Evolutionary conservation across 2,113 vertebrate genomes (phyloP).

Genomic region (Emydura subglobosa): DNA sequence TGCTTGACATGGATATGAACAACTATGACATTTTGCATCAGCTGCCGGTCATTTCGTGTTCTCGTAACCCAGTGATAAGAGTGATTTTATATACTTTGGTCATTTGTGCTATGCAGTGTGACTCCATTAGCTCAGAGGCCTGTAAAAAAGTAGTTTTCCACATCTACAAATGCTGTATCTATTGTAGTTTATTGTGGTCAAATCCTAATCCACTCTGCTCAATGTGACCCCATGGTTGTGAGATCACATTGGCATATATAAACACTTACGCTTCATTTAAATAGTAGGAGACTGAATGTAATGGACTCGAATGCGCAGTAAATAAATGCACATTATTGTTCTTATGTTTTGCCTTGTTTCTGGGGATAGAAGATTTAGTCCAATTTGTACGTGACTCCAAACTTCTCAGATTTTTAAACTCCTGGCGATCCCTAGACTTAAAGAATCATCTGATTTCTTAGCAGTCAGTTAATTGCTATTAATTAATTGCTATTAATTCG

Average conservation of each 20-base stretch:
- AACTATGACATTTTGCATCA: not conserved
- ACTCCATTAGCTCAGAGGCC: conserved; percentile 30
- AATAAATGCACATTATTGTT: not conserved
- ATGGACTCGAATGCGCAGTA: fast-evolving
- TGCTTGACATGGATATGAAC: not conserved
- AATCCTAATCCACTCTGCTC: not conserved
- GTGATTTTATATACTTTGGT: conserved; percentile 14
- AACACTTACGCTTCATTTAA: not conserved
- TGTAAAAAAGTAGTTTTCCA: conserved; percentile 5
- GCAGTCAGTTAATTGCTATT: not conserved
- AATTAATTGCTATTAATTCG: fast-evolving
- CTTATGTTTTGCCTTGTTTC: not conserved
- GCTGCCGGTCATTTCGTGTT: not conserved
- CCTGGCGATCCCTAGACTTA: fast-evolving
- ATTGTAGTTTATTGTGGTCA: not conserved
- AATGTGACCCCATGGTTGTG: not conserved
- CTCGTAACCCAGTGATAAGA: not conserved
- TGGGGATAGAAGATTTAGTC: not conserved
- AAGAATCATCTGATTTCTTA: not conserved
- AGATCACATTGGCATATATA: not conserved
- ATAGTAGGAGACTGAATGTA: not conserved
- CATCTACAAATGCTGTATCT: not conserved
- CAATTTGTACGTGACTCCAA: fast-evolving
- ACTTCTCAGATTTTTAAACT: not conserved
- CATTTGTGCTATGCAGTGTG: conserved; percentile 51